Evolutionary conservation across 2,888 invertebrate genomes (phyloP).

Genomic region (Pristionchus mayeri): DNA sequence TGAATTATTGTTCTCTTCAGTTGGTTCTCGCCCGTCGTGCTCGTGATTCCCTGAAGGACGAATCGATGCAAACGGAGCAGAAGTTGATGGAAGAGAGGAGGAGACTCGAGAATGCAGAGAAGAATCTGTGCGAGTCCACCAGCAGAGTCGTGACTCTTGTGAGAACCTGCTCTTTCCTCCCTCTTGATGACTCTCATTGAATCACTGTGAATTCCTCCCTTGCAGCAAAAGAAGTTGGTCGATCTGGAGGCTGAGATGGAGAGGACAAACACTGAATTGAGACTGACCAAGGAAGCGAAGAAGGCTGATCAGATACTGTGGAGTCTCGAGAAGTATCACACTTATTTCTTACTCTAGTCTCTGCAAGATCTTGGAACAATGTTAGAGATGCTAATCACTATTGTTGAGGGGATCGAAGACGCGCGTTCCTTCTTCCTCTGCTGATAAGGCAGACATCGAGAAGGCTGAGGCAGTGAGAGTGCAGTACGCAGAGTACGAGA

Average conservation of each 20-base stretch:
- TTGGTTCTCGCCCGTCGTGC: constrained; percentile 73
- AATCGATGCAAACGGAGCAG: constrained; percentile 64
- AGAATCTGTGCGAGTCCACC: constrained; percentile 55
- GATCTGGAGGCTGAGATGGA: constrained; percentile 89
- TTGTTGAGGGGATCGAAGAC: constrained; percentile 32
- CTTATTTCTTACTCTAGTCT: not conserved
- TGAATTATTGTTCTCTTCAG: constrained; percentile 51
- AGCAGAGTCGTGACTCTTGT: constrained; percentile 62
- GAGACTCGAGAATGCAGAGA: constrained; percentile 58
- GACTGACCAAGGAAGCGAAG: constrained; percentile 69
- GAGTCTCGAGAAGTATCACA: constrained; percentile 58
- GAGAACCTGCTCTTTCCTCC: constrained; percentile 29
- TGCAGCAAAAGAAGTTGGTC: constrained; percentile 83
- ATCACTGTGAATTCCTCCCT: not conserved
- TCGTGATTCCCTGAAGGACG: constrained; percentile 72
- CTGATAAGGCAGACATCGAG: constrained; percentile 65
- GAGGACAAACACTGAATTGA: constrained; percentile 75
- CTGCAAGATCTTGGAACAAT: not conserved
- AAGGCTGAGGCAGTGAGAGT: constrained; percentile 68
- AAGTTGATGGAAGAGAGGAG: constrained; percentile 66
- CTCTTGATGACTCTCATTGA: not conserved
- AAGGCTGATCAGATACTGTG: constrained; percentile 73
- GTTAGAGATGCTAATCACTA: not conserved
- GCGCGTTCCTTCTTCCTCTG: not conserved
- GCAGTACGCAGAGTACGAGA: constrained; percentile 74